Evolutionary conservation across 2,113 vertebrate species (phyloP).

Genomic region (Actinemys pallida): DNA sequence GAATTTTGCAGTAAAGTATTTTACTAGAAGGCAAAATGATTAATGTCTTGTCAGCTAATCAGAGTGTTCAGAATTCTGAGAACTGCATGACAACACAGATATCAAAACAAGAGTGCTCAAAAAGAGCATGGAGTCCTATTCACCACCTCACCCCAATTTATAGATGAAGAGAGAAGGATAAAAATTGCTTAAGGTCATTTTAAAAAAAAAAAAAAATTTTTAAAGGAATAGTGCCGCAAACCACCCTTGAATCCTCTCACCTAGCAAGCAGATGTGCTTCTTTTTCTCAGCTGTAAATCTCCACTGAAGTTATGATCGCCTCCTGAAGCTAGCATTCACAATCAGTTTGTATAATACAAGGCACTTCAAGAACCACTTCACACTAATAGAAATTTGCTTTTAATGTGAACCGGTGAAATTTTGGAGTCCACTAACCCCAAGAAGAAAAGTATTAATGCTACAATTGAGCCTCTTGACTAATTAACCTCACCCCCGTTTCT

Average conservation of each 20-base stretch:
- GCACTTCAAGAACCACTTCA: not conserved
- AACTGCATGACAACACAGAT: not conserved
- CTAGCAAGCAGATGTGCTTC: not conserved
- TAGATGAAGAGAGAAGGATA: not conserved
- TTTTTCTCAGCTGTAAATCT: not conserved
- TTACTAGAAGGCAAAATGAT: not conserved
- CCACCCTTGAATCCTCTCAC: not conserved
- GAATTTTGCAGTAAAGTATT: not conserved
- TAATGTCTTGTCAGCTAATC: not conserved
- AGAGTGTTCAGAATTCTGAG: not conserved
- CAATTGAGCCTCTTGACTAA: not conserved
- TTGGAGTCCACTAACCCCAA: rapidly evolving
- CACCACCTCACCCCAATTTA: not conserved
- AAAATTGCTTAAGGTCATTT: not conserved
- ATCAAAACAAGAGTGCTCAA: not conserved
- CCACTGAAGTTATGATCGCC: not conserved
- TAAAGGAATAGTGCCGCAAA: not conserved
- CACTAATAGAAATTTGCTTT: not conserved
- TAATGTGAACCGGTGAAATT: not conserved
- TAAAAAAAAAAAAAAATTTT: not conserved
- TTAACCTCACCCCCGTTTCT: not conserved
- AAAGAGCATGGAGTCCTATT: not conserved
- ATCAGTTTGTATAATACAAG: not conserved
- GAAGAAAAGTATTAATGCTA: not conserved
- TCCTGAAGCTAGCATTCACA: not conserved